Evolutionary conservation across 2,888 invertebrate genomes (phyloP).

Genomic region (Epistrophe grossulariae): DNA sequence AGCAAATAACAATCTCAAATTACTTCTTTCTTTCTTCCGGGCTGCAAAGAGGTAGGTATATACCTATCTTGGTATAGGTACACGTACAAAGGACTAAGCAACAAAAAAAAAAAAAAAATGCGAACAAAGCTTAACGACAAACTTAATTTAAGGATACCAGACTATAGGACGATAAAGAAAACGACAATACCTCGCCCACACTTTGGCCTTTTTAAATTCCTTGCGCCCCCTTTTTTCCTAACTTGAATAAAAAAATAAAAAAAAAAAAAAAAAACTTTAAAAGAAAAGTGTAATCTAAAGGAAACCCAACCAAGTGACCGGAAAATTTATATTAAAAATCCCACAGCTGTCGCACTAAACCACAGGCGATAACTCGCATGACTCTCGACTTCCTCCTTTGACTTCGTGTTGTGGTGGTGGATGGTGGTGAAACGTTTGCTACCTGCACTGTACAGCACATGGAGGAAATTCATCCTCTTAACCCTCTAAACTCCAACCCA

Average conservation of each 20-base stretch:
- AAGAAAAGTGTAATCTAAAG: conserved; percentile 52
- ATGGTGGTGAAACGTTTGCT: conserved; percentile 38
- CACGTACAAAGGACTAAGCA: conserved; percentile 26
- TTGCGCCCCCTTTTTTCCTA: not conserved
- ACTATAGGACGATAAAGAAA: conserved; percentile 24
- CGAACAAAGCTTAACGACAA: conserved; percentile 56
- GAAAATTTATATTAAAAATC: conserved; percentile 76
- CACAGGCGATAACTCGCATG: conserved; percentile 75
- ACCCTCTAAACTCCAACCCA: not conserved
- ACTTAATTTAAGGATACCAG: conserved; percentile 61
- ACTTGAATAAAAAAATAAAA: conserved; percentile 26
- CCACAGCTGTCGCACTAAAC: conserved; percentile 75
- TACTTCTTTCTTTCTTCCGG: conserved; percentile 63
- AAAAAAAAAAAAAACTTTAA: conserved; percentile 7
- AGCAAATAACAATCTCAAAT: conserved; percentile 62
- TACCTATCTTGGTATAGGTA: no score
- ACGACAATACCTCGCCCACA: conserved; percentile 16
- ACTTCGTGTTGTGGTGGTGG: conserved; percentile 33
- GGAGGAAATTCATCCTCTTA: not conserved
- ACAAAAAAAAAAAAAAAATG: conserved; percentile 38
- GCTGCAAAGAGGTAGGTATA: not conserved
- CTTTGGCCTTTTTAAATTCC: conserved; percentile 21
- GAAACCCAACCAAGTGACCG: conserved; percentile 70
- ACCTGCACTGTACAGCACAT: conserved; percentile 28
- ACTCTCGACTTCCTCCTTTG: conserved; percentile 68